Conservation (phyloP, 1,140 invertebrate species). For the Drosophila pachea region DNA sequence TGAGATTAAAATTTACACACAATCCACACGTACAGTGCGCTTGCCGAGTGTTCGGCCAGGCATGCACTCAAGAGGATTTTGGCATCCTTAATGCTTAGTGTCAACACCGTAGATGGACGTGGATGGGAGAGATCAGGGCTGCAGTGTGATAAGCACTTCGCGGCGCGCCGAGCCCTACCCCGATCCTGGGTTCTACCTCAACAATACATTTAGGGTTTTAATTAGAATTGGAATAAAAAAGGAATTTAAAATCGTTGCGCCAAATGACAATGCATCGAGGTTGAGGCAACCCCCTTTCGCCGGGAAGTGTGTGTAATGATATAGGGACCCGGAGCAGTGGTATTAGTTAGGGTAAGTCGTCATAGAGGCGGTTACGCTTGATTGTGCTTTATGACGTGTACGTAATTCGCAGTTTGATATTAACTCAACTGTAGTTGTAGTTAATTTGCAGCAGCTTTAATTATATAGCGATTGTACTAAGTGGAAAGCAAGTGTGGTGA, state of each 20-base stretch:
- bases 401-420: constrained; percentile 46
- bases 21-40: constrained; percentile 19
- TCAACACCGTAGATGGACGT: constrained; percentile 53
- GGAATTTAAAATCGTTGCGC: constrained; percentile 42
- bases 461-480: constrained; percentile 23
- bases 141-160: constrained; percentile 70
- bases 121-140: constrained; percentile 21
- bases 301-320: constrained; percentile 67
- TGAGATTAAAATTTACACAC: constrained; percentile 69
- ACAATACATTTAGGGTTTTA: constrained; percentile 71
- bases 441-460: constrained; percentile 33
- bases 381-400: constrained; percentile 73
- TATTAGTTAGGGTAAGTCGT: constrained; percentile 45
- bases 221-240: constrained; percentile 67
- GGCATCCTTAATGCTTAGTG: constrained; percentile 59
- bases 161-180: constrained; percentile 29
- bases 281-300: constrained; percentile 38
- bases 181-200: constrained; percentile 45
- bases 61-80: constrained; percentile 69
- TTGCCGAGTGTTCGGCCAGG: constrained; percentile 39
- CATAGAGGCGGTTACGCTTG: constrained; percentile 68
- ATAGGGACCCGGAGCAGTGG: constrained; percentile 15
- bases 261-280: constrained; percentile 37
- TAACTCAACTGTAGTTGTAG: constrained; percentile 9
- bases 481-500: constrained; percentile 8